These are phyloP conservation scores for Eupithecia subfuscata DNA, from an alignment of 2,888 invertebrate genomes.

Conservation along the genomic window DNA sequence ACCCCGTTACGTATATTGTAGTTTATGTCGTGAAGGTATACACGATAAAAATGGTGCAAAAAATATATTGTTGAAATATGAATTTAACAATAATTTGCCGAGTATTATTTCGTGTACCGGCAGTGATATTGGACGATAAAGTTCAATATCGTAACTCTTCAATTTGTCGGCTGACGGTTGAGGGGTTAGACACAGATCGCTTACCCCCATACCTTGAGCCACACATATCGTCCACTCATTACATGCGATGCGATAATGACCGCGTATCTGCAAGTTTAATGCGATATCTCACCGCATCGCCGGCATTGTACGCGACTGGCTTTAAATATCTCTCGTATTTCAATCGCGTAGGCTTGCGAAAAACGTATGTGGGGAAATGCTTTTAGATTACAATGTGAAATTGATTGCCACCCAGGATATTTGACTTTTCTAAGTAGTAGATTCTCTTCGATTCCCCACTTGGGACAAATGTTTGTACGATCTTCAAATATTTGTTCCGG, in stretches of 20 bases:
- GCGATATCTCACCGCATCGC: conserved; percentile 46
- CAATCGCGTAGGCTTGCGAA: conserved; percentile 6
- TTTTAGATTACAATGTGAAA: background rate
- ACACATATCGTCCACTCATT: conserved; percentile 53
- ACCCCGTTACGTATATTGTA: too few species aligned
- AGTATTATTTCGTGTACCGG: too few species aligned
- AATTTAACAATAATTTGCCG: too few species aligned
- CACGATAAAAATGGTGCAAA: too few species aligned
- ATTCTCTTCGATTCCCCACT: too few species aligned
- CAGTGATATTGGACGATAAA: too few species aligned
- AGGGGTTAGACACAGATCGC: background rate
- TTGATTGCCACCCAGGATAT: conserved; percentile 4
- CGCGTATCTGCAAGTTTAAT: conserved; percentile 66
- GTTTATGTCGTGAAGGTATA: too few species aligned
- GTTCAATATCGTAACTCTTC: too few species aligned
- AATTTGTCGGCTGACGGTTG: too few species aligned
- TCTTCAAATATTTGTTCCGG: too few species aligned
- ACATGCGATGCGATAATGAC: conserved; percentile 67
- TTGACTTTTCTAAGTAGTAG: background rate
- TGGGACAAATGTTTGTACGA: too few species aligned
- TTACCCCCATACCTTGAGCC: conserved; percentile 11
- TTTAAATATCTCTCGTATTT: conserved; percentile 23
- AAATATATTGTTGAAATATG: too few species aligned
- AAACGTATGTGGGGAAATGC: conserved; percentile 7
- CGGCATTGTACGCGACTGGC: conserved; percentile 30